Base-by-base conservation (phyloP, 2,797 vertebrate genomes). In the Balearica regulorum region DNA sequence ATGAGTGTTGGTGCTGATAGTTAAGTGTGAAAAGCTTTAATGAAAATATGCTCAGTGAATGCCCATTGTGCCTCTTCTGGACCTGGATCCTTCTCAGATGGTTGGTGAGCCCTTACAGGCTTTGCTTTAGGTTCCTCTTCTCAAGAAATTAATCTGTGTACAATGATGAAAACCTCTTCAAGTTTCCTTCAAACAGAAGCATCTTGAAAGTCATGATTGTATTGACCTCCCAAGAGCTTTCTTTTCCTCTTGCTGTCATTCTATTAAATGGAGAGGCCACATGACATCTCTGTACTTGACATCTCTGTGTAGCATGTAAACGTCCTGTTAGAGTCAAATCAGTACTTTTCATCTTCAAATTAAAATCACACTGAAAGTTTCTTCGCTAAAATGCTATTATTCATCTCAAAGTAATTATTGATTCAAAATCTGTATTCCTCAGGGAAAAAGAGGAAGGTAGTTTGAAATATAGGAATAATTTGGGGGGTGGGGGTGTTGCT, bases 201-300 rank as follows among this genome's bases (percentile, higher is more conserved):
- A 53, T 82, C 83, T 92, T 73, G 13, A 84, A 97, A 95, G 41
- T 49, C 90, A 75, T 85, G 57, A 73, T 55, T 86, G 25, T 41
- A 49, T 83, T 87, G 82, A 80, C 90, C n/a, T 64, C 69, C 54
- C 44, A 95, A 96, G 73, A 79, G 29, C 43, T 93, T 87, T 79
- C 54, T 72, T 87, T 94, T 58, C 33, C 57, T 87, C 80, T 89
- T 70, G 39, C 51, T 87, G 54, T 84, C 58, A 81, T 86, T 61
- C 48, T 35, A 25, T 93, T 91, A 83, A 85, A 68, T 37, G 26
- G 48, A 65, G 90, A 75, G 31, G 51, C 53, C 87, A 91, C 66
- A 85, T 43, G 64, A 93, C 57, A 92, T 11, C 11, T 39, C 71
- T 11, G 1, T n/a, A 61, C 51, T 87, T 25, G 12, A 89, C 21